Conservation (phyloP, 1,140 invertebrate genomes). For the Sarcophaga peregrina region DNA sequence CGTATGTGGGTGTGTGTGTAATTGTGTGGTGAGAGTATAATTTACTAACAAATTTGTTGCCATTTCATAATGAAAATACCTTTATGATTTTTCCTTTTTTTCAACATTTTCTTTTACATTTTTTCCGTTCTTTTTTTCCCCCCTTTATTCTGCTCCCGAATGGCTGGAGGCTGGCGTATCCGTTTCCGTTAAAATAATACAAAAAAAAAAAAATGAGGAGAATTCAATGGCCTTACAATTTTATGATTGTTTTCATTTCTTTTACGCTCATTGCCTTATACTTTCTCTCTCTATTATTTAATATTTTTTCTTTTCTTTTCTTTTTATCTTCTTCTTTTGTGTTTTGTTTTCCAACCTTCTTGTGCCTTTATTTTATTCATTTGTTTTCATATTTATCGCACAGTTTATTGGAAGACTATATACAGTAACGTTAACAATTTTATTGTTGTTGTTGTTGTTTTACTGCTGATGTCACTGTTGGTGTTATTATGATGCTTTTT, state of each 20-base stretch:
- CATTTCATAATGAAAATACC: conserved; percentile 20
- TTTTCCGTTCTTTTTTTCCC: no score
- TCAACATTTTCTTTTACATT: no score
- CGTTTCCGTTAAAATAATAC: conserved; percentile 16
- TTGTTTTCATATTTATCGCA: conserved; percentile 16
- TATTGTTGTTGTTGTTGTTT: not conserved
- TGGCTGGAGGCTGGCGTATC: conserved; percentile 35
- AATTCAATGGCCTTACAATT: conserved; percentile 25
- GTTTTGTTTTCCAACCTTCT: not conserved
- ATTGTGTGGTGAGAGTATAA: not conserved
- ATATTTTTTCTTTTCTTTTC: conserved; percentile 1
- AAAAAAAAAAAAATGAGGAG: no score
- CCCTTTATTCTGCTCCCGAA: not conserved
- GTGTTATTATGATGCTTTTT: not conserved
- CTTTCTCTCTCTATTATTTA: not conserved
- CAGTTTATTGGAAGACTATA: conserved; percentile 10
- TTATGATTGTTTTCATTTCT: conserved; percentile 2
- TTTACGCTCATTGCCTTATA: not conserved
- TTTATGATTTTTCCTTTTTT: not conserved
- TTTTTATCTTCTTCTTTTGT: not conserved
- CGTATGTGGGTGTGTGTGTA: not conserved
- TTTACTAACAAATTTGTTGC: conserved; percentile 15
- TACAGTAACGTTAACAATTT: not conserved
- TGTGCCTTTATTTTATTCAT: conserved; percentile 7
- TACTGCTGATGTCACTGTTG: not conserved